Percentiles rank a stretch among this genome's conserved stretches.
Conservation (phyloP, 1,140 invertebrate species). For the Caenorhabditis briggsae region DNA sequence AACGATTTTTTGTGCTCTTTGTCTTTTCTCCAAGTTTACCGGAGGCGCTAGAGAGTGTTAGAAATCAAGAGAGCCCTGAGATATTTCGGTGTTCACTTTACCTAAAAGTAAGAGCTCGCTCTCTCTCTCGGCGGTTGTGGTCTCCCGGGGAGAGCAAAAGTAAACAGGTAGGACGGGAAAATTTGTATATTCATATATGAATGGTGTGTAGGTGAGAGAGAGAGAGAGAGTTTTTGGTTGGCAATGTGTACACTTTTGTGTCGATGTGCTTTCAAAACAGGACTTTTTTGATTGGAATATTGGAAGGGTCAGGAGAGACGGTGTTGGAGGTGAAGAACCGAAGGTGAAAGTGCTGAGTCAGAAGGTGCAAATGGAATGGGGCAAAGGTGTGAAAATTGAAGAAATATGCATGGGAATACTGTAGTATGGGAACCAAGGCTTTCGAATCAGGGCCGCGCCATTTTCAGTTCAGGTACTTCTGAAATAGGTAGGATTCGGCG, state of each 20-base stretch:
- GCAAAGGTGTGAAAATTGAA: slow-evolving; percentile 18
- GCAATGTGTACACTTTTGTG: slow-evolving; percentile 40
- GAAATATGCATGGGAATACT: neutral
- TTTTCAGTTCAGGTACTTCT: no score
- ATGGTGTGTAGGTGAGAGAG: slow-evolving; percentile 7
- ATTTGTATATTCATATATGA: neutral
- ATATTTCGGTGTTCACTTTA: no score
- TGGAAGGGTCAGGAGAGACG: slow-evolving; percentile 39
- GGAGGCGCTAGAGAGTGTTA: no score
- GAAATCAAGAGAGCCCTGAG: no score
- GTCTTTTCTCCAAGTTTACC: neutral
- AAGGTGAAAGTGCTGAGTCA: slow-evolving; percentile 51
- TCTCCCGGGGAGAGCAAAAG: slow-evolving; percentile 35
- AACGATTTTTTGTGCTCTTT: no score
- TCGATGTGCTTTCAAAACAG: neutral
- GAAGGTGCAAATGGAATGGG: neutral
- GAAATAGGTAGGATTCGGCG: no score
- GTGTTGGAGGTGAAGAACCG: neutral
- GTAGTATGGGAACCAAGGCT: neutral
- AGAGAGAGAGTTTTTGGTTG: neutral
- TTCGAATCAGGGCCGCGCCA: no score
- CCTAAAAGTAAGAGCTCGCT: no score
- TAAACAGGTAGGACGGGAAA: slow-evolving; percentile 34
- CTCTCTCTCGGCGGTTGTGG: neutral
- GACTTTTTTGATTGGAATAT: slow-evolving; percentile 46